Conservation (phyloP, 92 coral and sea anemone genomes). For the Metridium senile region DNA sequence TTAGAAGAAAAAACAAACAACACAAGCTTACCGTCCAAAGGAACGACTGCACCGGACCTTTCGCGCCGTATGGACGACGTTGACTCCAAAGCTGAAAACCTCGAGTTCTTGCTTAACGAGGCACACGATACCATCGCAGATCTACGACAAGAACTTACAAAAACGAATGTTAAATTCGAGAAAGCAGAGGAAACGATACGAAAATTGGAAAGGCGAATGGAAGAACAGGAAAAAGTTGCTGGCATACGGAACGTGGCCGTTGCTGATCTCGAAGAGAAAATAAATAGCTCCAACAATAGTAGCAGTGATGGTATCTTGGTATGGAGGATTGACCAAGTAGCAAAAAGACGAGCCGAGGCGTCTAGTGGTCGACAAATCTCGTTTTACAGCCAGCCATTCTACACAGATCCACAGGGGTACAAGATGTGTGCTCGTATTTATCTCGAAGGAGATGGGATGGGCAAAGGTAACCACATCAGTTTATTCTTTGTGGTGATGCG, state of each 20-base stretch:
- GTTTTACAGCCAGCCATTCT: constrained; percentile 72
- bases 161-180: constrained; percentile 32
- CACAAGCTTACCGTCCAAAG: background rate
- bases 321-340: constrained; percentile 63
- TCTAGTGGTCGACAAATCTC: constrained; percentile 55
- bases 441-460: constrained; percentile 83
- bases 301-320: constrained; percentile 59
- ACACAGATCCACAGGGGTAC: constrained; percentile 74
- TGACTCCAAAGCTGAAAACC: constrained; percentile 60
- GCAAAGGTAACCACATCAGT: constrained; percentile 64
- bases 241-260: constrained; percentile 32
- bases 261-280: constrained; percentile 43
- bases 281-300: constrained; percentile 28
- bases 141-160: constrained; percentile 33
- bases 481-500: constrained; percentile 82
- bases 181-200: constrained; percentile 32
- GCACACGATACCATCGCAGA: constrained; percentile 59
- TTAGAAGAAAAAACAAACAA: constrained; percentile 1
- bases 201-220: constrained; percentile 34
- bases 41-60: constrained; percentile 20
- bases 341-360: constrained; percentile 60
- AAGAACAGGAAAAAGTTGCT: constrained; percentile 36
- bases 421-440: constrained; percentile 87
- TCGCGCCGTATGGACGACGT: constrained; percentile 37
- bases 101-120: constrained; percentile 61